Evolutionary conservation across 2,797 vertebrate species (phyloP), one percentile per base, ranked within the genome.

Genomic region (Anolis apletophallus): DNA sequence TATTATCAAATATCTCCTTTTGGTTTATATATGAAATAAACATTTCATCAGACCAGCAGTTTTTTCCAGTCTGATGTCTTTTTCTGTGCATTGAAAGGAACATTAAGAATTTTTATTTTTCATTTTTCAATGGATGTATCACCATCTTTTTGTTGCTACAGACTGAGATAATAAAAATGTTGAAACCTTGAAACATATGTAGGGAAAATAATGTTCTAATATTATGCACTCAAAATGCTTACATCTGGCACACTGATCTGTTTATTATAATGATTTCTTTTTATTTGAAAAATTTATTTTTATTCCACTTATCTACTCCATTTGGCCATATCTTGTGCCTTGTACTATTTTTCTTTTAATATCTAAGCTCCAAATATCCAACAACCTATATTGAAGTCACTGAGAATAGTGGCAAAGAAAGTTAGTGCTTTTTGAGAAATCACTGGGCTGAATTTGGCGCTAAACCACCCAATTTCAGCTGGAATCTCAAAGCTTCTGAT

Each of bases 181-280:
- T 59, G 34, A n/a, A 61, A 36, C 29, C 2, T 69, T 57, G 34
- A 80, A 80, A 80, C 23, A 55, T n/a, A 54, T 12, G 46, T 72
- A 79, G 73, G 36, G 59, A 71, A 85, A 59, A 59, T 16, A 80
- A 72, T 72, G 26, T 73, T 34, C 36, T 50, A 79, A 79, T 79
- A 46, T 59, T 77, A 21, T 84, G 59, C 46, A 36, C 73, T 57
- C 23, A 71, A 78, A 69, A 78, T 85, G 64, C 69, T 85, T 85
- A 78, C 34, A 71, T 77, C 34, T 21, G 32, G 34, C 55, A 59
- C 61, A 36, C 67, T 72, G 29, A 59, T 80, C 77, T 75, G 46
- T 68, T 75, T 86, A 67, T 75, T 86, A 46, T 52, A 55, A 29
- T 86, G 55, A 74, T 74, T 72, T 85, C 26, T 79, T 80, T 72